These are phyloP conservation scores for Chionomys nivalis DNA, from an alignment of 2,113 vertebrate genomes.

Conservation along the genomic window DNA sequence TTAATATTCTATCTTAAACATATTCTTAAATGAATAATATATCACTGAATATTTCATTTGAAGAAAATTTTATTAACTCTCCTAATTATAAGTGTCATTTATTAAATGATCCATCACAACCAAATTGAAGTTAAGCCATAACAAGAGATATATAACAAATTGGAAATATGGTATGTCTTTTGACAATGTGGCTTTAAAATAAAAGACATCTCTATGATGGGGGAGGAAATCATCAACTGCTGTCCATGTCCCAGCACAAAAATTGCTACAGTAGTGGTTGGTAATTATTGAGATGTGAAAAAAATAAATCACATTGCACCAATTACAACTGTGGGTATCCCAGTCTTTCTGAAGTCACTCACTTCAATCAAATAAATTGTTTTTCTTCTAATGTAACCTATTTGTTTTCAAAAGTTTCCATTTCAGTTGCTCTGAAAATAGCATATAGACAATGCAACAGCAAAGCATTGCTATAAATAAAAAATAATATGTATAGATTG, in stretches of 20 bases:
- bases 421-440: background rate
- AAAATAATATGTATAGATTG: background rate
- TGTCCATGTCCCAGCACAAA: background rate
- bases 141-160: background rate
- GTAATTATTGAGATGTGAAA: constrained; percentile 30
- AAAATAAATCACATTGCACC: background rate
- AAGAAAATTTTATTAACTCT: background rate
- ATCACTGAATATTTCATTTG: constrained; percentile 1
- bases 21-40: constrained; percentile 9
- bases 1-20: background rate
- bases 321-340: background rate
- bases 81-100: background rate
- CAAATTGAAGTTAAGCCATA: background rate
- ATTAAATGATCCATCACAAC: background rate
- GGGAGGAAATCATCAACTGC: background rate
- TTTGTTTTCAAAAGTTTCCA: background rate
- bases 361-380: background rate
- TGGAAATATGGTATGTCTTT: background rate
- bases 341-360: background rate
- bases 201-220: background rate
- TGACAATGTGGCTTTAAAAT: background rate
- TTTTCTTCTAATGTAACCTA: background rate
- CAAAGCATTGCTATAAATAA: background rate
- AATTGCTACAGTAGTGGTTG: background rate
- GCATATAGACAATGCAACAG: background rate